Evolutionary conservation across 2,888 invertebrate genomes (phyloP).

Genomic region (Leucophenga montana): DNA sequence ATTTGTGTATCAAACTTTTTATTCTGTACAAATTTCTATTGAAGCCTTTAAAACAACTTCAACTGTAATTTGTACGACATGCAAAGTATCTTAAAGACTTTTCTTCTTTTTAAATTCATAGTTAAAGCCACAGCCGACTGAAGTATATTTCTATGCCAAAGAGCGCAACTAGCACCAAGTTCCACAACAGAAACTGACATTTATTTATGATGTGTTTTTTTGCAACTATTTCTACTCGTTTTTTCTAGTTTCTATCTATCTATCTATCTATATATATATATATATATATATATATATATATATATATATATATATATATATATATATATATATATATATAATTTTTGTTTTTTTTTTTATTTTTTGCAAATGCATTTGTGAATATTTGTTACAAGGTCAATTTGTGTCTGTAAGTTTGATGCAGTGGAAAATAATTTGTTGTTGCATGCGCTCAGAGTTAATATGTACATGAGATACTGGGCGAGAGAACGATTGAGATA

Average conservation of each 20-base stretch:
- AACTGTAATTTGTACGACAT: too few species aligned
- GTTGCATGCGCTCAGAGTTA: not conserved
- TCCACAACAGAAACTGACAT: constrained; percentile 16
- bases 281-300: not conserved
- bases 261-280: too few species aligned
- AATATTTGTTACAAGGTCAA: constrained; percentile 24
- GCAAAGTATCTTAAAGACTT: too few species aligned
- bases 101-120: too few species aligned
- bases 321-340: not conserved
- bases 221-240: not conserved
- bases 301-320: not conserved
- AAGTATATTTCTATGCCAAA: too few species aligned
- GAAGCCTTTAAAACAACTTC: too few species aligned
- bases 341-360: not conserved
- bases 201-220: constrained; percentile 35
- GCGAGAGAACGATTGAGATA: not conserved
- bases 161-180: constrained; percentile 13
- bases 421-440: constrained; percentile 6
- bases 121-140: too few species aligned
- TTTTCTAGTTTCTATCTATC: not conserved
- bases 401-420: constrained; percentile 2
- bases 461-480: not conserved
- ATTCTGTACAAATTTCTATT: too few species aligned
- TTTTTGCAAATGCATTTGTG: constrained; percentile 9
- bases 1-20: too few species aligned